Evolutionary conservation across 2,888 invertebrate genomes (phyloP), one percentile per base, ranked within the genome.

Genomic region (Brachylomia viminalis): DNA sequence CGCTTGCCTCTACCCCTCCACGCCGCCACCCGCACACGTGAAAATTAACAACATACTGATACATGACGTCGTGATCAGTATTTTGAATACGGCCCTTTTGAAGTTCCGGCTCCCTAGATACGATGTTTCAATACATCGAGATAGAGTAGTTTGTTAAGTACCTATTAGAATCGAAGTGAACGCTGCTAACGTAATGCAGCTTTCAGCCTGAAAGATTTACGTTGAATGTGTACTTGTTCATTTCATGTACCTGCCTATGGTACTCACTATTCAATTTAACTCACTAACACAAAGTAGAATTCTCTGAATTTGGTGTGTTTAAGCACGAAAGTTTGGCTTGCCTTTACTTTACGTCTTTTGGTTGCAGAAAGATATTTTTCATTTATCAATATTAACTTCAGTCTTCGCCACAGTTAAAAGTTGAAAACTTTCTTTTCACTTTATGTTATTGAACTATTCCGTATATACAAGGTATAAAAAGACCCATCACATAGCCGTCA

Each of bases 41-140:
- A 95, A 95, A 95, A 95, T 95, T 94, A 95, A 94, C 94, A 94
- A 93, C 93, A 93, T 92, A 93, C 93, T 92, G 92, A 93, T 94
- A 94, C 92, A 92, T 92, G 92, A 92, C 93, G 92, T 91, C 91
- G 91, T 93, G 91, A 93, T 94, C 93, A 93, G 92, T 91, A 92
- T 92, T 93, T 92, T 92, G 91, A 91, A 92, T 91, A 90, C 89
- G 90, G 90, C 91, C 92, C 92, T 92, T 93, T 93, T 92, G 88
- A 91, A 91, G 92, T 91, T 90, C 91, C 90, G 88, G 89, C 87
- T 89, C 89, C 89, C 90, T 89, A 89, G 89, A 88, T 83, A 62
- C 38, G 33, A 80, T 64, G 56, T 72, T 86, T 80, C 65, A 84
- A 72, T 65, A 72, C 74, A 84, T 75, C 73, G 73, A 54, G 47